These are phyloP conservation scores for Peromyscus aztecus DNA, from an alignment of 2,797 vertebrate species.

Conservation along the genomic window DNA sequence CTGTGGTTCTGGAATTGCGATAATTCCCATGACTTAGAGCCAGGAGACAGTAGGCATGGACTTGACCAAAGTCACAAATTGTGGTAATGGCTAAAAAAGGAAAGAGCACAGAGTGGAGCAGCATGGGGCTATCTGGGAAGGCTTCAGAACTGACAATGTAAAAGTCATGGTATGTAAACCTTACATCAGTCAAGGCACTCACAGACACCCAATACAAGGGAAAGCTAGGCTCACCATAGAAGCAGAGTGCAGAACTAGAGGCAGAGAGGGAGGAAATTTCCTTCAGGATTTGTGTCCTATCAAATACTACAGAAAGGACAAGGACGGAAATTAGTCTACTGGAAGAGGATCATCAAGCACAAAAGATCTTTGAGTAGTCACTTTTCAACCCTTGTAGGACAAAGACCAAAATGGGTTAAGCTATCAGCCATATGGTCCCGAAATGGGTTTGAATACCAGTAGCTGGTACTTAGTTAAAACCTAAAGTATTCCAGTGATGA, in stretches of 20 bases:
- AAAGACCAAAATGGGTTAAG: background rate
- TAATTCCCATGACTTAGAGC: conserved; percentile 6
- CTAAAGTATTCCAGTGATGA: background rate
- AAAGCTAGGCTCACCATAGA: background rate
- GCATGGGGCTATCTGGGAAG: background rate
- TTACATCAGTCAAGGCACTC: background rate
- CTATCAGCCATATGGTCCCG: background rate
- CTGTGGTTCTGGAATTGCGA: background rate
- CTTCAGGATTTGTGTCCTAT: background rate
- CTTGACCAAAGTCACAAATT: background rate
- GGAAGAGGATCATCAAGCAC: background rate
- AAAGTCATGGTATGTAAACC: background rate
- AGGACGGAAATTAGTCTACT: background rate
- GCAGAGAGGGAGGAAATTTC: background rate
- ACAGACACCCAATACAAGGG: background rate
- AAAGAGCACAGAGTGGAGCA: background rate
- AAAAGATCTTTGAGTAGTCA: background rate
- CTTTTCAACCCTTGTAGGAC: background rate
- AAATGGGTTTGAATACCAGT: background rate
- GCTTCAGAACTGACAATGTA: background rate
- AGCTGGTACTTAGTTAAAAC: background rate
- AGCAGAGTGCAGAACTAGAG: background rate
- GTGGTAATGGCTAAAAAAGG: background rate
- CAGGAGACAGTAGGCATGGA: background rate
- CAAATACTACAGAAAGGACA: background rate